phyloP scores from a whole-genome alignment of 2,888 invertebrate species.

The Lumbricus terrestris region DNA sequence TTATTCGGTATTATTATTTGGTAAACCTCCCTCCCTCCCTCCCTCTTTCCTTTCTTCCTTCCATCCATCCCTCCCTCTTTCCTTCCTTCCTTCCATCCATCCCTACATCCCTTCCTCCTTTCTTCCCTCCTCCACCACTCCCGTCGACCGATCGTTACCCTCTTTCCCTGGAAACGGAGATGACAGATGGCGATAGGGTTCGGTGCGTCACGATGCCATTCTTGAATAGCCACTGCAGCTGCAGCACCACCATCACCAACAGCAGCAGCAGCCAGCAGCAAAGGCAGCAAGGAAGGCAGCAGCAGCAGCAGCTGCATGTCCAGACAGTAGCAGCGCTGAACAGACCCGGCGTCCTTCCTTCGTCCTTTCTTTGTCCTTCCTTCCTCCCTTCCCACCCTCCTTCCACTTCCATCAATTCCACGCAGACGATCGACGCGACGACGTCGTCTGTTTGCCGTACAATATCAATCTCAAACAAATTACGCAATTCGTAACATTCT shows the following conservation, averaged over 20 bases:
- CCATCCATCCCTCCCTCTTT: neutral
- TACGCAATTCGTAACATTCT: neutral
- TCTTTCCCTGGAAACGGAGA: neutral
- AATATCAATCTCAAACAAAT: neutral
- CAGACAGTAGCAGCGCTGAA: neutral
- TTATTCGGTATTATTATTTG: too few species aligned
- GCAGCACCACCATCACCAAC: neutral
- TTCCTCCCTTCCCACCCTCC: neutral
- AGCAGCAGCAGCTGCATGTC: neutral
- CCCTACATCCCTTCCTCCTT: neutral
- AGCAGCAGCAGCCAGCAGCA: conserved; percentile 5
- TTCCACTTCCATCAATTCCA: too few species aligned
- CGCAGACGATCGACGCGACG: neutral
- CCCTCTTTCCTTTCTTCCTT: neutral
- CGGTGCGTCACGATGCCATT: neutral
- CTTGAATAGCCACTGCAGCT: neutral
- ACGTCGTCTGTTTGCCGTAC: neutral
- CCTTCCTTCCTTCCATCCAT: neutral
- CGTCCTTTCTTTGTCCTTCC: neutral
- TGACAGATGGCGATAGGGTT: neutral
- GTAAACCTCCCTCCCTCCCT: neutral
- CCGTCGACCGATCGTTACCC: neutral
- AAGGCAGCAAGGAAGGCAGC: neutral
- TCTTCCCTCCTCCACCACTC: neutral
- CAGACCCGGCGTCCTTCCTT: neutral